phyloP scores from a whole-genome alignment of 2,113 vertebrate genomes.

The Pomatorhinus ruficollis region DNA sequence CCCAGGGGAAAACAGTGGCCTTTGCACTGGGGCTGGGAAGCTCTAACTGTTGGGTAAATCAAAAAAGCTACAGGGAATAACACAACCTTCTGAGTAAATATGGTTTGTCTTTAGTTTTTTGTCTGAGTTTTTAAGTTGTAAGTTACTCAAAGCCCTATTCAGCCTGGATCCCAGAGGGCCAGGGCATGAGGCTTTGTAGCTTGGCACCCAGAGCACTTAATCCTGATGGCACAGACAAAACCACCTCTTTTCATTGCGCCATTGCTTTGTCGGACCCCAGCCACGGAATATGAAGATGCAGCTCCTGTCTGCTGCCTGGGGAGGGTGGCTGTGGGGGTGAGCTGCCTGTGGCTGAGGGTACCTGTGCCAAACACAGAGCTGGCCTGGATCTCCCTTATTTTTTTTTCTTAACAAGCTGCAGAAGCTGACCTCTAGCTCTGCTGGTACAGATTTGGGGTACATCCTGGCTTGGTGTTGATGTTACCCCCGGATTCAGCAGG shows the following conservation, averaged over 20 bases:
- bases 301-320: not conserved
- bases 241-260: not conserved
- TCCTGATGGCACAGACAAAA: not conserved
- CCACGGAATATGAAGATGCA: accelerated
- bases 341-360: not conserved
- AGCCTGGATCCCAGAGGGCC: not conserved
- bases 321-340: not conserved
- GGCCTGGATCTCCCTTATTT: not conserved
- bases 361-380: not conserved
- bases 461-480: accelerated
- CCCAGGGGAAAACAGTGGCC: not conserved
- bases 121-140: not conserved
- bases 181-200: not conserved
- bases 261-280: accelerated
- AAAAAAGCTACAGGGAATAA: not conserved
- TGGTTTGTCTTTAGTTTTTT: not conserved
- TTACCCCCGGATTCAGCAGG: not conserved
- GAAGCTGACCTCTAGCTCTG: not conserved
- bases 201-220: conserved; percentile 16
- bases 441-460: accelerated
- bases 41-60: not conserved
- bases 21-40: not conserved
- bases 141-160: not conserved
- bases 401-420: not conserved
- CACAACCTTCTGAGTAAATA: not conserved